Evolutionary conservation across 2,113 vertebrate species (phyloP).

Genomic region (Chunga burmeisteri): DNA sequence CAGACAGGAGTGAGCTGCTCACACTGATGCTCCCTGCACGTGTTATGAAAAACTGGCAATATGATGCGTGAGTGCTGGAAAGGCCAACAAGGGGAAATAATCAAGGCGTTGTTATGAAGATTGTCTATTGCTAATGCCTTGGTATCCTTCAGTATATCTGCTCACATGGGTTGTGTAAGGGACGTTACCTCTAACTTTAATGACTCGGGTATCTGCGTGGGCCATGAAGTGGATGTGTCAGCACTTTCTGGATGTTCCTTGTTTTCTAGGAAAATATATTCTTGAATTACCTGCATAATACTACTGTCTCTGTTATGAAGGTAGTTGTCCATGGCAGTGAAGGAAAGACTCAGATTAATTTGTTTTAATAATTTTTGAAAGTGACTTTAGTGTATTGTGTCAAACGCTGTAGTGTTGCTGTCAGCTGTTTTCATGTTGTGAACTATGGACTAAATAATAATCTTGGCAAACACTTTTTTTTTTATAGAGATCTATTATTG

Average conservation of each 20-base stretch:
- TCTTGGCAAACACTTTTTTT: background rate
- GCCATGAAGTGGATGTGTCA: background rate
- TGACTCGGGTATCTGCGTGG: accelerated
- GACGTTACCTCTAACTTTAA: background rate
- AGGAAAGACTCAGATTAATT: background rate
- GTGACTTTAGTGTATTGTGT: background rate
- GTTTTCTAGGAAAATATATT: background rate
- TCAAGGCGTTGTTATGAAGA: background rate
- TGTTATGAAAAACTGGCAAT: background rate
- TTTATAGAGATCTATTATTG: background rate
- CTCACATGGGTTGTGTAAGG: background rate
- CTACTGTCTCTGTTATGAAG: background rate
- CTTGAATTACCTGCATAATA: background rate
- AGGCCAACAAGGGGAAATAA: background rate
- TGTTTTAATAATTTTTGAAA: background rate
- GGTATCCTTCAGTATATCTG: background rate
- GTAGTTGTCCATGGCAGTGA: background rate
- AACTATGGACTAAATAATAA: background rate
- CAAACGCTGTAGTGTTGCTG: background rate
- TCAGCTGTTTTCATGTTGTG: background rate
- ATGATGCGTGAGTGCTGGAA: background rate
- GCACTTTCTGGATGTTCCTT: background rate
- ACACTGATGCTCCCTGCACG: background rate
- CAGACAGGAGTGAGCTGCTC: background rate
- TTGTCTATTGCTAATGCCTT: background rate